A percentile compares a stretch with the other conserved stretches of the same genome.
phyloP scores from a whole-genome alignment of 2,797 vertebrate species.

The Pseudochirops corinnae region DNA sequence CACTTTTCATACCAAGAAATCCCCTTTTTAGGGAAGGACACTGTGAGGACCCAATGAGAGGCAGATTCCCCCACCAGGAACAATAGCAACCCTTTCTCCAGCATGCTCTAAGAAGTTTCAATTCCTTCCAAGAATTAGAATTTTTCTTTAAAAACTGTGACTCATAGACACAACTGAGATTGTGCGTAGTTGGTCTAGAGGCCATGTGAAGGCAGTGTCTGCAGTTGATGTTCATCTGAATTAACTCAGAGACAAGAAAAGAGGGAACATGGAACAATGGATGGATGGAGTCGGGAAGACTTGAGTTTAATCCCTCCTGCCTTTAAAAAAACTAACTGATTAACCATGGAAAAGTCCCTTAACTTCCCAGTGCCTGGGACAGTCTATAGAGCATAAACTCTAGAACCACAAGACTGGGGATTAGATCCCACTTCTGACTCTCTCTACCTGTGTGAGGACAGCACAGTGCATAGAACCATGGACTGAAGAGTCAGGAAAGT shows the following conservation, averaged over 20 bases:
- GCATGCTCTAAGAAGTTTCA: not conserved
- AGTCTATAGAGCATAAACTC: not conserved
- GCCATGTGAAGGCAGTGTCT: not conserved
- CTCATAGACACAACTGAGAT: not conserved
- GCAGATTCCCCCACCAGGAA: not conserved
- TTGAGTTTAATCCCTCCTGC: not conserved
- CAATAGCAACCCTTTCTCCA: not conserved
- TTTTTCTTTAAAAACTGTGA: not conserved
- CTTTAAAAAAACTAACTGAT: not conserved
- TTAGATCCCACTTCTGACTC: not conserved
- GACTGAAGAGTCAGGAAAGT: not conserved
- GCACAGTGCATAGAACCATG: not conserved
- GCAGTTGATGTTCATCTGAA: not conserved
- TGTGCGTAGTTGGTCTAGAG: not conserved
- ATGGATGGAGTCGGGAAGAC: not conserved
- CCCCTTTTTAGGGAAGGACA: not conserved
- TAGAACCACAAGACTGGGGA: not conserved
- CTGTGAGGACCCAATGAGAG: not conserved
- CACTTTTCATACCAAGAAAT: rapidly evolving
- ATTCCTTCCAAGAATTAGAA: not conserved
- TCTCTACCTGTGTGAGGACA: not conserved
- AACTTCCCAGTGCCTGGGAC: not conserved
- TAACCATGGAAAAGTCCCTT: not conserved
- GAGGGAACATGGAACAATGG: not conserved
- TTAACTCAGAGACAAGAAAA: not conserved